Evolutionary conservation across 2,888 invertebrate genomes (phyloP).

Genomic region (Acanthopleura granulata): DNA sequence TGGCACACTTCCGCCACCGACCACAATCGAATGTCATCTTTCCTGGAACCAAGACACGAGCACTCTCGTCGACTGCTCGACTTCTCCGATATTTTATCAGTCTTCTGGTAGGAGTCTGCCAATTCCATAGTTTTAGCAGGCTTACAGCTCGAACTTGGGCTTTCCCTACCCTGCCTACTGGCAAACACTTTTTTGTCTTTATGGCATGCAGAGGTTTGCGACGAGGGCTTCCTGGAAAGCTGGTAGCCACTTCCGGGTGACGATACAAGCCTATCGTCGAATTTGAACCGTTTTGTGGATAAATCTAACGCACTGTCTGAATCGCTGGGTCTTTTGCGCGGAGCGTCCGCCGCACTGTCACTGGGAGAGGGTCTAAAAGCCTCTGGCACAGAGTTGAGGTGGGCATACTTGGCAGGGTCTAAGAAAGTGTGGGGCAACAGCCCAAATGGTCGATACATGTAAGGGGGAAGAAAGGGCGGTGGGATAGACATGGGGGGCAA

Average conservation of each 20-base stretch:
- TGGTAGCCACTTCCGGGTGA: neutral
- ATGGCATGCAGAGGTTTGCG: too few species aligned
- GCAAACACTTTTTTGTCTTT: too few species aligned
- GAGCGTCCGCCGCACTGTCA: neutral
- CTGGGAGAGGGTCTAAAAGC: neutral
- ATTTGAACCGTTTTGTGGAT: conserved; percentile 7
- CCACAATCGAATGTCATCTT: conserved; percentile 35
- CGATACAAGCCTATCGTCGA: neutral
- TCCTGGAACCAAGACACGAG: neutral
- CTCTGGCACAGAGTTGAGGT: neutral
- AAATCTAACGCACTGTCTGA: conserved; percentile 18
- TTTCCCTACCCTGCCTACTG: too few species aligned
- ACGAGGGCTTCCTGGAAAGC: neutral
- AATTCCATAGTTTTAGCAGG: too few species aligned
- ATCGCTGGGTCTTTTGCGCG: neutral
- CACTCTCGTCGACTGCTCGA: neutral
- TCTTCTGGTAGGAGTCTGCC: too few species aligned
- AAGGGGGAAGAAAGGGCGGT: neutral
- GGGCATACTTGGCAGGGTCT: neutral
- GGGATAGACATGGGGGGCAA: neutral
- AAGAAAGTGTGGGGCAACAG: neutral
- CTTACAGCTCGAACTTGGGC: too few species aligned
- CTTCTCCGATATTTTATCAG: neutral
- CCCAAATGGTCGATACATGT: conserved; percentile 14
- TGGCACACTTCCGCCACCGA: conserved; percentile 47